Percentiles rank a stretch among this genome's conserved stretches.
Evolutionary conservation across 1,140 invertebrate genomes (phyloP).

Genomic region (Meloidogyne hapla): DNA sequence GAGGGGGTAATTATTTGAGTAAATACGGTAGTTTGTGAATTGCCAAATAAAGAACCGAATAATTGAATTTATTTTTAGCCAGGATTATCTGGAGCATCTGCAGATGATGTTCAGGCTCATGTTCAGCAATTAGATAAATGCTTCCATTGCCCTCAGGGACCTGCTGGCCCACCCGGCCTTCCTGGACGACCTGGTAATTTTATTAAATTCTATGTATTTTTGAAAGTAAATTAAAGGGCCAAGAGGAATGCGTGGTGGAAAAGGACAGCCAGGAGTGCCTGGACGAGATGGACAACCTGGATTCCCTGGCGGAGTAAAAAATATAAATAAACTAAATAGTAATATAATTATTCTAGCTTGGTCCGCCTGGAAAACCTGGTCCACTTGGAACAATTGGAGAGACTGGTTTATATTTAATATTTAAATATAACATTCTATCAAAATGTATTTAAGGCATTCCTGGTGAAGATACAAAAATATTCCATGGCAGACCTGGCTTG

Average conservation of each 20-base stretch:
- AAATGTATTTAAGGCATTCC: constrained; percentile 28
- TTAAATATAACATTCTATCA: too few relatives aligned
- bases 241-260: constrained; percentile 55
- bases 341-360: constrained; percentile 42
- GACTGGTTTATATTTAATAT: neutral
- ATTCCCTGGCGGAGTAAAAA: constrained; percentile 34
- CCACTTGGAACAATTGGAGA: constrained; percentile 41
- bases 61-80: constrained; percentile 24
- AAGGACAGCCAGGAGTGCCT: constrained; percentile 33
- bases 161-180: constrained; percentile 41
- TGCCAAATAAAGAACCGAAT: neutral
- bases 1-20: too few relatives aligned
- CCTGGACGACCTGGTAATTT: constrained; percentile 40
- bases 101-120: constrained; percentile 44
- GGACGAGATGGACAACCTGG: constrained; percentile 51
- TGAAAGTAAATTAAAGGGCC: constrained; percentile 26
- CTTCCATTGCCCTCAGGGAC: constrained; percentile 54
- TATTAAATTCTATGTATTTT: neutral
- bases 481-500: constrained; percentile 46
- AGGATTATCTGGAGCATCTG: constrained; percentile 47
- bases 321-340: neutral
- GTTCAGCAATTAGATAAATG: constrained; percentile 45
- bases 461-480: constrained; percentile 46
- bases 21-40: neutral
- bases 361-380: constrained; percentile 46